phyloP scores from a whole-genome alignment of 2,113 vertebrate species.

The Egretta garzetta region DNA sequence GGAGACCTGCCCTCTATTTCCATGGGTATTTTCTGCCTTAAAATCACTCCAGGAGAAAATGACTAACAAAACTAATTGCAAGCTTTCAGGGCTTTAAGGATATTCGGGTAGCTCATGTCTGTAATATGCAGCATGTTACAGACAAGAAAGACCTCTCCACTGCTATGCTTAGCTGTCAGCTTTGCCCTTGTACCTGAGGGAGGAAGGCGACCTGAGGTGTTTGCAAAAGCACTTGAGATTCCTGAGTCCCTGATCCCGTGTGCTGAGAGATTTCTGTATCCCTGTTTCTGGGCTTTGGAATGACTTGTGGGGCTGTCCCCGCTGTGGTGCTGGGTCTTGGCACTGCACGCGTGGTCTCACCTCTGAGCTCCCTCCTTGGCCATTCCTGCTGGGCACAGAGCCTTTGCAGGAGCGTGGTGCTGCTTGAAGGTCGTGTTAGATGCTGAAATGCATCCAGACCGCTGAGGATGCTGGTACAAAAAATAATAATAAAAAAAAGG shows the following conservation, averaged over 20 bases:
- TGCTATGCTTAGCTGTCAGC: not conserved
- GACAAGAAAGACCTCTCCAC: not conserved
- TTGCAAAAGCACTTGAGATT: not conserved
- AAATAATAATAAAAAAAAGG: not conserved
- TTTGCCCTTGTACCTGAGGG: rapidly evolving
- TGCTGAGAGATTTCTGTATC: not conserved
- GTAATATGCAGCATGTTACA: not conserved
- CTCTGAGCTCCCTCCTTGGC: not conserved
- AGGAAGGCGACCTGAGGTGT: not conserved
- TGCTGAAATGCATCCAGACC: not conserved
- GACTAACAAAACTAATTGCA: not conserved
- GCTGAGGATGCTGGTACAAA: not conserved
- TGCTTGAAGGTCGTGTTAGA: not conserved
- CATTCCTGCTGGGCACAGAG: not conserved
- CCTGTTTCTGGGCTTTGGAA: not conserved
- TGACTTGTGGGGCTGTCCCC: not conserved
- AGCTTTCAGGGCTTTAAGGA: not conserved
- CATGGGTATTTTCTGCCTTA: not conserved
- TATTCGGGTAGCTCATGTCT: rapidly evolving
- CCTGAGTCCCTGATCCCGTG: rapidly evolving
- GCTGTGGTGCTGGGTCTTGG: rapidly evolving
- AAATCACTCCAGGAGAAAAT: not conserved
- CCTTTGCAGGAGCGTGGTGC: not conserved
- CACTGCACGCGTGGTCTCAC: rapidly evolving
- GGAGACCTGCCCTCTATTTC: not conserved